Base-by-base conservation (phyloP, 2,888 invertebrate species). In the Hecatera dysodea region DNA sequence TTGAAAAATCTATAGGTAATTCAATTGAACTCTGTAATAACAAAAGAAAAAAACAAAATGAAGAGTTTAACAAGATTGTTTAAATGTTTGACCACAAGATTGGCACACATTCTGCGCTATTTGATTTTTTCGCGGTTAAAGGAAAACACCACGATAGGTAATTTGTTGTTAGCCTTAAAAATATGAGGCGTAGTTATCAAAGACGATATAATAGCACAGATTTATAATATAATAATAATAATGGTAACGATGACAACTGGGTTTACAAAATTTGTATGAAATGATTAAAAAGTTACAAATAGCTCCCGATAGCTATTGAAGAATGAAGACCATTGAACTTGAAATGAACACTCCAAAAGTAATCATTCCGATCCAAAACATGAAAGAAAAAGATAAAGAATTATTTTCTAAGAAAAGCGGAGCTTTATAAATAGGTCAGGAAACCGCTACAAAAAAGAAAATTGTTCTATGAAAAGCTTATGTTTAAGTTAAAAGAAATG, bases 61-160 rank as follows among this genome's bases (percentile, higher is more conserved):
- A 59, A 63, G 42, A 52, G 64, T 77, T 80, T 68, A 64, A 24
- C 33, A 64, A 75, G 65, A 75, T 69, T 80, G 65, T 75, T 80
- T 59, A 52, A 65, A 69, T 65, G 75, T 68, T 80, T 69, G 57
- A 80, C 81, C 65, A 61, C 64, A 80, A 73, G 24, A 67, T 80
- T 73, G 60, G 65, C 42, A 46, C 36, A 59, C 27, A 78, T 75
- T 72, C 22, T 46, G 44, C 22, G 27, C 24, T 19, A 48, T 62
- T 63, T 36, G 33, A 59, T 60, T 42, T 36, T 76, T 68, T 76
- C 7, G 27, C 36, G 44, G n/a, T 68, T 44, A 52, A 67, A 75
- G 48, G 56, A 67, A 72, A 67, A 67, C 50, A 29, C 36, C 67
- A 59, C 27, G 36, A 50, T 48, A n/a, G n/a, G n/a, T n/a, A 39